Conservation (phyloP, 1,140 invertebrate species). For the Lepidurus packardi region DNA sequence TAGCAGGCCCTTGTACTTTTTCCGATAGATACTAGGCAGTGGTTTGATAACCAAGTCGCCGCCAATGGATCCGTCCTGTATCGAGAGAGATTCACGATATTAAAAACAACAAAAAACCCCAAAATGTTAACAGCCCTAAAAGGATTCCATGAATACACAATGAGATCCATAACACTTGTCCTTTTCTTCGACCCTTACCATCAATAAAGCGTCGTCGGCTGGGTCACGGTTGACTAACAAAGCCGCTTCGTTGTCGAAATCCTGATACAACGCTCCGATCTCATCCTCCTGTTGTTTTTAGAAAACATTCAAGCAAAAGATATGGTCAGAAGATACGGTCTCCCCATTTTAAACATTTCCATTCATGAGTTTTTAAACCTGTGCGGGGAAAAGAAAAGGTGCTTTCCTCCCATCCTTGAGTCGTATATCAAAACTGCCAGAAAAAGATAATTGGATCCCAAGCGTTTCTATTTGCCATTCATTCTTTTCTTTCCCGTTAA, state of each 20-base stretch:
- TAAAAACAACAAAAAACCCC: background rate
- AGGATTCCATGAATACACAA: background rate
- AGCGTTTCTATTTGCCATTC: too few species aligned
- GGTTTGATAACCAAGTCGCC: constrained; percentile 79
- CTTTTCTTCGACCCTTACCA: constrained; percentile 59
- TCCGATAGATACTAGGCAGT: constrained; percentile 60
- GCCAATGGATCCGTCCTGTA: constrained; percentile 83
- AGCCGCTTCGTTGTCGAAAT: constrained; percentile 74
- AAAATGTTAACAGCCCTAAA: too few species aligned
- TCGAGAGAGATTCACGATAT: background rate
- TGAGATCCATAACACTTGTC: background rate
- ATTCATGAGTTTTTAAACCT: background rate
- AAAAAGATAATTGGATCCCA: too few species aligned
- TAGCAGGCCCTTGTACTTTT: constrained; percentile 38
- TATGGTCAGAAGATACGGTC: background rate
- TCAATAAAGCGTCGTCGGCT: constrained; percentile 66
- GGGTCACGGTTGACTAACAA: constrained; percentile 70
- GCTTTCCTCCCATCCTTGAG: background rate
- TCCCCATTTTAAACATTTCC: background rate
- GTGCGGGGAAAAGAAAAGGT: background rate
- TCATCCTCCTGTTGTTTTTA: constrained; percentile 49
- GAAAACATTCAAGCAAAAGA: background rate
- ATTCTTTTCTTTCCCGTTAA: too few species aligned
- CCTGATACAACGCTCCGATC: constrained; percentile 79
- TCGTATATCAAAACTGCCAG: too few species aligned